Evolutionary conservation across 2,797 vertebrate genomes (phyloP).

Genomic region (Bucorvus abyssinicus): DNA sequence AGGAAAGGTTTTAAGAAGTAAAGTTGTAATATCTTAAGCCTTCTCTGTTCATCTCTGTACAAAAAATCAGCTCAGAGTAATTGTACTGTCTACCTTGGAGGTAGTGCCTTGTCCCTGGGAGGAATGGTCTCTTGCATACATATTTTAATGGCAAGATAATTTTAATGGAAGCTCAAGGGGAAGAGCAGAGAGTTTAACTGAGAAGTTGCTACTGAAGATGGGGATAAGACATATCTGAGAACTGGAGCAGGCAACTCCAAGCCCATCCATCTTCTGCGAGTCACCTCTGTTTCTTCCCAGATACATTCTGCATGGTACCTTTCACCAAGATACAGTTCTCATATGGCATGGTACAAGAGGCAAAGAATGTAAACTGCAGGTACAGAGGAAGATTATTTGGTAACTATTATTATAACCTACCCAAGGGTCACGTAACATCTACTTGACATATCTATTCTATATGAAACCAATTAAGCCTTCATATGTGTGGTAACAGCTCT

Average conservation of each 20-base stretch:
- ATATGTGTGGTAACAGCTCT: not conserved
- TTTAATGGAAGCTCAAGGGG: not conserved
- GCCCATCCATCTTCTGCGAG: not conserved
- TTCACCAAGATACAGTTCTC: not conserved
- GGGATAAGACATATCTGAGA: not conserved
- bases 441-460: not conserved
- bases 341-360: not conserved
- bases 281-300: not conserved
- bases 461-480: not conserved
- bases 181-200: not conserved
- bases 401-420: not conserved
- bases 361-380: not conserved
- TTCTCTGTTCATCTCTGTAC: not conserved
- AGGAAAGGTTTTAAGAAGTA: not conserved
- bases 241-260: not conserved
- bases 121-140: not conserved
- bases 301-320: not conserved
- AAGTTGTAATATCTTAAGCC: not conserved
- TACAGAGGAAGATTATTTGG: not conserved
- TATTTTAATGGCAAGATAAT: not conserved
- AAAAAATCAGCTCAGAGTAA: not conserved
- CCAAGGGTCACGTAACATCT: not conserved
- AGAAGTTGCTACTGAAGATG: not conserved
- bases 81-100: not conserved
- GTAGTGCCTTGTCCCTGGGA: not conserved